Evolutionary conservation across 2,113 vertebrate genomes (phyloP), one percentile per base, ranked within the genome.

Genomic region (Pelecanus crispus): DNA sequence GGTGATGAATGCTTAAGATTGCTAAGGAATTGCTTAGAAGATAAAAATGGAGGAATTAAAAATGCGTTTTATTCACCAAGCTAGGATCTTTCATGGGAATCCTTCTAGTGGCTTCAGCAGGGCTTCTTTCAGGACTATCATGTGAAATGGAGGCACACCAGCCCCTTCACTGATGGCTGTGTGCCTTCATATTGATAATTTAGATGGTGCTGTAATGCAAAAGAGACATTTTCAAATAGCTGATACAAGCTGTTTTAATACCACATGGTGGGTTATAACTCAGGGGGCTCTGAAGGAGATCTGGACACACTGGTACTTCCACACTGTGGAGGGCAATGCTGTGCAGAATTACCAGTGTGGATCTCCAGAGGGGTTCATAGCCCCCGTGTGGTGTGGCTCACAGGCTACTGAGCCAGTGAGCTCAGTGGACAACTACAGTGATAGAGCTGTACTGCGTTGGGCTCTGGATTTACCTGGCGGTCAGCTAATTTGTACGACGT

Each of bases 11-110:
- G 47, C 58, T 88, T 94, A 82, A 72, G n/a, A 88, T 92, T 55
- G 88, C 70, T 88, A 77, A 81, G 63, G 59, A 92, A 94, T 92
- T 91, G 53, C 62, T 94, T 80, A 85, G 79, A 83, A 94, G 53
- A 90, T 71, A 91, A 95, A 95, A 95, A 85, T 29, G 47, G 38
- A 61, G 16, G 73, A 82, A 94, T 63, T 91, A 84, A 85, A 94
- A 68, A 49, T 45, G 7, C 11, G 45, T 73, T 95, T 95, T 97
- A 28, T 80, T 89, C 73, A 24, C 10, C 52, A 68, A 62, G 32
- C 73, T 66, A 13, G 7, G 20, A 49, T 72, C 70, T 73, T 94
- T 86, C 61, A 79, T 72, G 28, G 15, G 24, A 65, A 5, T 59
- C 67, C 42, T 88, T 94, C 42, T 13, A 75, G 19, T 49, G 22